Percentiles rank a stretch among this genome's conserved stretches.
These are phyloP conservation scores for Malachius bipustulatus DNA, from an alignment of 2,888 invertebrate genomes.

Conservation along the genomic window DNA sequence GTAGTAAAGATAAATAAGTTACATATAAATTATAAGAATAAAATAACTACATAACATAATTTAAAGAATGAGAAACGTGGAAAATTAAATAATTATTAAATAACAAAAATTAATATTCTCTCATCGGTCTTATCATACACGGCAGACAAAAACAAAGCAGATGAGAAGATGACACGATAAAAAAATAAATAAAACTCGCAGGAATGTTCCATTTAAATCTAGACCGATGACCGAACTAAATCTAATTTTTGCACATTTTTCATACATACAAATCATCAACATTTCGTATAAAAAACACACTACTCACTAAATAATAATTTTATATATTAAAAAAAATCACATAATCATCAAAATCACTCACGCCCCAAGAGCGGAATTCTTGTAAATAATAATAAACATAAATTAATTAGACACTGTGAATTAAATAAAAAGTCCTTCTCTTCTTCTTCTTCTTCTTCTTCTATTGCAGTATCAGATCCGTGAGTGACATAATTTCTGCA, in stretches of 20 bases:
- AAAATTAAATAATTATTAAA: slow-evolving; percentile 40
- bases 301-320: slow-evolving; percentile 24
- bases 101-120: slow-evolving; percentile 37
- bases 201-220: slow-evolving; percentile 34
- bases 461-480: slow-evolving; percentile 22
- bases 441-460: too few species aligned
- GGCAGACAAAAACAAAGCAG: slow-evolving; percentile 25
- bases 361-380: slow-evolving; percentile 32
- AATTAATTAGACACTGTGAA: slow-evolving; percentile 34
- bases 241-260: slow-evolving; percentile 34
- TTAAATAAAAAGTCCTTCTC: too few species aligned
- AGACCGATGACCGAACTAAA: slow-evolving; percentile 34
- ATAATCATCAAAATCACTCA: slow-evolving; percentile 40
- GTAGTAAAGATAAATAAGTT: slow-evolving; percentile 38
- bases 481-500: slow-evolving; percentile 40
- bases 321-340: slow-evolving; percentile 32
- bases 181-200: slow-evolving; percentile 32
- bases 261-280: slow-evolving; percentile 25
- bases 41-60: slow-evolving; percentile 40
- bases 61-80: slow-evolving; percentile 36
- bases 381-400: slow-evolving; percentile 23
- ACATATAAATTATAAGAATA: slow-evolving; percentile 40
- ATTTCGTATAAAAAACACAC: slow-evolving; percentile 37
- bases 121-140: slow-evolving; percentile 35
- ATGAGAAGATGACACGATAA: slow-evolving; percentile 27